Conservation (phyloP, 2,888 invertebrate species). For the Chesias legatella region DNA sequence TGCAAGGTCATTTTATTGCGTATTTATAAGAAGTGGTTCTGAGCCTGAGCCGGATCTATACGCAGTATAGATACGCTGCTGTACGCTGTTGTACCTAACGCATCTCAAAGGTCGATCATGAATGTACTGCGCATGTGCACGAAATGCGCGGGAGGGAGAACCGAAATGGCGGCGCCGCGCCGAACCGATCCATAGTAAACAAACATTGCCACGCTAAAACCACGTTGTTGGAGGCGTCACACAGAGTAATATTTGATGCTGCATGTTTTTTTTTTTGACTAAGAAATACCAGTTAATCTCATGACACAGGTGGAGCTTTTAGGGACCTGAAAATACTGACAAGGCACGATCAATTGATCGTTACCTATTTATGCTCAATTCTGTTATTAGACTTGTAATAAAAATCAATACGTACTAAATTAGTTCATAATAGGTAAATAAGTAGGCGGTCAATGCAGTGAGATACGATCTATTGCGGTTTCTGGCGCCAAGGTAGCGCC, state of each 20-base stretch:
- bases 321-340: too few relatives aligned
- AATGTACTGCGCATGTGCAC: slow-evolving; percentile 50
- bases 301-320: too few relatives aligned
- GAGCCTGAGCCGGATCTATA: slow-evolving; percentile 12
- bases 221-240: slow-evolving; percentile 8
- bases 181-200: slow-evolving; percentile 37
- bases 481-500: slow-evolving; percentile 21
- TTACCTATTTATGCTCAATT: too few relatives aligned
- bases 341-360: too few relatives aligned
- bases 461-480: slow-evolving; percentile 19
- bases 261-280: too few relatives aligned
- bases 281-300: too few relatives aligned
- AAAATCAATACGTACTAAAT: too few relatives aligned
- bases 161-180: slow-evolving; percentile 33
- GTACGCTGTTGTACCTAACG: too few relatives aligned
- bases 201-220: slow-evolving; percentile 28
- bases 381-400: too few relatives aligned
- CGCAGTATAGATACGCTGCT: background rate
- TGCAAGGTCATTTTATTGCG: slow-evolving; percentile 7
- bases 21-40: slow-evolving; percentile 9
- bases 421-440: slow-evolving; percentile 2
- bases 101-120: slow-evolving; percentile 16
- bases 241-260: background rate
- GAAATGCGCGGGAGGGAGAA: slow-evolving; percentile 39
- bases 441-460: slow-evolving; percentile 12